Base-by-base conservation (phyloP, 2,113 vertebrate species). In the Rafetus swinhoei region DNA sequence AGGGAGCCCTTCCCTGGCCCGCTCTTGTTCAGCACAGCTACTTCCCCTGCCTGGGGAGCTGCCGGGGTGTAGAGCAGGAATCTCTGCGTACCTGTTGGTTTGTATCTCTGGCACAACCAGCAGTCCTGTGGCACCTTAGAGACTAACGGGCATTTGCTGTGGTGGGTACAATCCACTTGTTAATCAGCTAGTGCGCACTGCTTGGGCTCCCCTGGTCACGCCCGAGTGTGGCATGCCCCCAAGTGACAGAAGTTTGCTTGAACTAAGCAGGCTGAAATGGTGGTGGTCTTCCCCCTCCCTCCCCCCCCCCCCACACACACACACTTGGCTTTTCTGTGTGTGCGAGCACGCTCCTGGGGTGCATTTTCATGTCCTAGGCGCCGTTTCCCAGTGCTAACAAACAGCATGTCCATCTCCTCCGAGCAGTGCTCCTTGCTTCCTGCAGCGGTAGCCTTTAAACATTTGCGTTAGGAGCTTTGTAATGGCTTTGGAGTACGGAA, bases 401-500 rank as follows among this genome's bases (percentile, higher is more conserved):
- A 53, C 69, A 74, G 39, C 15, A 4, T 84, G 55, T 39, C 81
- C 32, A 4, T 84, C 19, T 69, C 25, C 24, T 25, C 15, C 21
- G 27, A 65, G 79, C 9, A 0, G 79, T 81, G 77, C 39, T 57
- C 50, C 86, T 25, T 81, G 88, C 90, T 96, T 86, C 16, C 80
- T 93, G 88, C 92, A 94, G 94, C 95, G 94, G 77, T 96, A 90
- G 83, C 89, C 92, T 88, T 87, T 57, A 94, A 96, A 96, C 93
- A 59, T 94, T 93, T 95, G 65, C 84, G 6, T 86, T 1, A 21
- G 88, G 90, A 93, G 92, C 94, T 97, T 95, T 95, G 95, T 95
- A 95, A 96, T 93, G 91, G 86, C 95, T 92, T 92, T 62, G 93
- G 90, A 97, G 91, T 91, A 91, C 62, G 90, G 90, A 95, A 94